A percentile compares a stretch with the other conserved stretches of the same genome.
Conservation (phyloP, 2,113 vertebrate genomes). For the Choloepus hoffmanni region DNA sequence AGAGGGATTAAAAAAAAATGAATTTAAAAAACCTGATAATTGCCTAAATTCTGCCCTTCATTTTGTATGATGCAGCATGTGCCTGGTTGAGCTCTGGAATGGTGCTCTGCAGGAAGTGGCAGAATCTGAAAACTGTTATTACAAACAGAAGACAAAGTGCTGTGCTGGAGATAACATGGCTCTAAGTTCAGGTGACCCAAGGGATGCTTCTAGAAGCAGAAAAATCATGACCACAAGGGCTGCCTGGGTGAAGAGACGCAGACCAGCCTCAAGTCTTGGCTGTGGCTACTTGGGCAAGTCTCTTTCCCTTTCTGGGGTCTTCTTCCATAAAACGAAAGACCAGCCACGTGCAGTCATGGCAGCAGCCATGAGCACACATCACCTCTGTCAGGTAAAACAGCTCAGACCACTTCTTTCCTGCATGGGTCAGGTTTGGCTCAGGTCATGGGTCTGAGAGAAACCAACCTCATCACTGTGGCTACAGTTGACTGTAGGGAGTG, state of each 20-base stretch:
- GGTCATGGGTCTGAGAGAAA: background rate
- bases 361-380: background rate
- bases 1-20: slow-evolving; percentile 31
- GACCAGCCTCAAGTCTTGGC: background rate
- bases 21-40: background rate
- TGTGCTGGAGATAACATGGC: background rate
- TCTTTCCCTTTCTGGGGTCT: background rate
- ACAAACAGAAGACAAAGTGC: background rate
- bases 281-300: background rate
- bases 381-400: background rate
- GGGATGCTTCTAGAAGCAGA: slow-evolving; percentile 2
- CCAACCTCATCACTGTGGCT: background rate
- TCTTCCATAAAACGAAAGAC: background rate
- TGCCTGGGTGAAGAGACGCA: background rate
- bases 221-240: background rate
- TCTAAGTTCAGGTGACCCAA: background rate
- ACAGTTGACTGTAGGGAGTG: background rate
- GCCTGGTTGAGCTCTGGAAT: slow-evolving; percentile 20
- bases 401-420: background rate
- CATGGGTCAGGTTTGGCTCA: background rate
- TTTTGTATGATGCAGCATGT: background rate
- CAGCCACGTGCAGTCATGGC: background rate
- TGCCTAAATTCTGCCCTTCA: background rate
- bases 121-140: slow-evolving; percentile 22
- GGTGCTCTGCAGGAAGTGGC: background rate